Evolutionary conservation across 2,797 vertebrate species (phyloP), one percentile per base, ranked within the genome.

Genomic region (Sebastes iracundus): DNA sequence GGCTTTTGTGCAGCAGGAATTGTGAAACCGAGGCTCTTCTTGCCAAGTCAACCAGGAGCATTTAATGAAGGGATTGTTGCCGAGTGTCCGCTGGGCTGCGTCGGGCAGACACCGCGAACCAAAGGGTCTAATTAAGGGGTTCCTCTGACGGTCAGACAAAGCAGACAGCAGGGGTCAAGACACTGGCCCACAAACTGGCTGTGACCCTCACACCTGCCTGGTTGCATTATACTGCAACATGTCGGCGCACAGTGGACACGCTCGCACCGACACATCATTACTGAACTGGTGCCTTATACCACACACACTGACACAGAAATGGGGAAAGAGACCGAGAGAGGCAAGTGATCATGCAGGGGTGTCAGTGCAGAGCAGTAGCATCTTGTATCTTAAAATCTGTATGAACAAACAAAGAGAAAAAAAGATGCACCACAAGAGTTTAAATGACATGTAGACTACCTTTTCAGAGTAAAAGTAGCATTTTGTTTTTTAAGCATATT

Each of bases 191-290:
- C 91, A 94, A 94, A 94, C 94, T 93, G 90, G 81, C 81, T 58
- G 84, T 94, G 92, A 95, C 93, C 93, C 92, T 91, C 91, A 93
- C 91, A 95, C 93, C 93, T 94, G 94, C 88, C 94, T 90, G 88
- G 74, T 88, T 85, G 68, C 90, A 95, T 95, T 94, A 95, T 30
- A 65, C 80, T 59, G 63, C 76, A 81, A 75, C 82, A 69, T 85
- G 81, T 91, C 86, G 49, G 73, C 20, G 12, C 73, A 68, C 74
- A 75, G 72, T 71, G 28, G 72, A 86, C 84, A 82, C 59, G 16
- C 74, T 79, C 80, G 62, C 64, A 81, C 87, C 28, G 72, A 82
- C 78, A 88, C 77, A 68, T 84, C 75, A 60, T 81, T 75, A 70
- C 42, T 23, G 58, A 81, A 64, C 49, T 3, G 23, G 22, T 63